Evolutionary conservation across 2,888 invertebrate species (phyloP).

Genomic region (Abrostola tripartita): DNA sequence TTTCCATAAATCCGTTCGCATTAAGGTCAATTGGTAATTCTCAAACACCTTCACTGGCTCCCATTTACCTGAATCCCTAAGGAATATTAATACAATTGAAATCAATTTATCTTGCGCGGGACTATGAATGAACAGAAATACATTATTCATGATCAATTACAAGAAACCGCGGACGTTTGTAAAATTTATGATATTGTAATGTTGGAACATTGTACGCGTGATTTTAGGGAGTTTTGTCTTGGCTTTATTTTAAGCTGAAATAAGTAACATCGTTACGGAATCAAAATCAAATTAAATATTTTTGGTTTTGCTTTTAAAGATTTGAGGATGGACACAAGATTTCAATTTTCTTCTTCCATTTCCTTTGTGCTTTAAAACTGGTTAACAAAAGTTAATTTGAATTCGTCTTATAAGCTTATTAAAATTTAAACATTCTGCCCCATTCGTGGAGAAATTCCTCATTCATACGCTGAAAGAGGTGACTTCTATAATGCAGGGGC

Average conservation of each 20-base stretch:
- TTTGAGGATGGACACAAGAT: too few species aligned
- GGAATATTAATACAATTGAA: slow-evolving; percentile 63
- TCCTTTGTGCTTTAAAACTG: too few species aligned
- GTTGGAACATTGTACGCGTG: slow-evolving; percentile 41
- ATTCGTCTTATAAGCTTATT: too few species aligned
- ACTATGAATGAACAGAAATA: slow-evolving; percentile 57
- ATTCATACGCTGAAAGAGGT: too few species aligned
- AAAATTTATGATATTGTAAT: slow-evolving; percentile 59
- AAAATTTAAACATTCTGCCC: too few species aligned
- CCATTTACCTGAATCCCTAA: slow-evolving; percentile 48
- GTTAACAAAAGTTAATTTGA: too few species aligned
- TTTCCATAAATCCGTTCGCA: neutral
- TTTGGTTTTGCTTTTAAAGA: too few species aligned
- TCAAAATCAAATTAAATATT: neutral
- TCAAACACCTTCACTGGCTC: slow-evolving; percentile 27
- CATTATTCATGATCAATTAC: slow-evolving; percentile 70
- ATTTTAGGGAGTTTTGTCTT: slow-evolving; percentile 2
- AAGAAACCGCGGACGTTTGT: slow-evolving; percentile 59
- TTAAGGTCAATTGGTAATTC: slow-evolving; percentile 31
- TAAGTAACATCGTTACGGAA: neutral
- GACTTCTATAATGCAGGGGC: too few species aligned
- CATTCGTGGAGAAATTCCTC: too few species aligned
- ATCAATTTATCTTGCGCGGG: slow-evolving; percentile 63
- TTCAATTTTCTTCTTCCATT: too few species aligned
- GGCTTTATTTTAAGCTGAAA: neutral